Evolutionary conservation across 1,140 invertebrate genomes (phyloP).

Genomic region (Aphidius gifuensis): DNA sequence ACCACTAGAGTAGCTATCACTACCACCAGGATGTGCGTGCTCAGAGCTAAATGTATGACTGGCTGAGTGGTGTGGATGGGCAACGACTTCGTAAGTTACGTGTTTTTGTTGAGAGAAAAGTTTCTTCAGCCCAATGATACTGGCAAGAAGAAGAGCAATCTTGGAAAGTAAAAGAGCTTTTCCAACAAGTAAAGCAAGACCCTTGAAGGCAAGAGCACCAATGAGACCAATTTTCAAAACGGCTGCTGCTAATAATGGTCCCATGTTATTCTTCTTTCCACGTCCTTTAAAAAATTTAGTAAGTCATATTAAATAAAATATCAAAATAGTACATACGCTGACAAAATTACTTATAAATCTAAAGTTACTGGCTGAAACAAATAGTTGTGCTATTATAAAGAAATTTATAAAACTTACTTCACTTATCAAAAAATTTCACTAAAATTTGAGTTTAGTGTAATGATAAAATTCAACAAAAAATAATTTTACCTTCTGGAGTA

Average conservation of each 20-base stretch:
- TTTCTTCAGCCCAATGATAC: conserved; percentile 79
- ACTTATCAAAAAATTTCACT: too few relatives aligned
- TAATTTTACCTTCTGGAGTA: conserved; percentile 47
- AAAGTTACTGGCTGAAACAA: too few relatives aligned
- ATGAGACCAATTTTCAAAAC: conserved; percentile 76
- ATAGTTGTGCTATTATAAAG: not conserved
- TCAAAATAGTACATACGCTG: too few relatives aligned
- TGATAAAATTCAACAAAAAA: conserved; percentile 2
- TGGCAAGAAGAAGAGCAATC: conserved; percentile 73
- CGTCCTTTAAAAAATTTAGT: conserved; percentile 53
- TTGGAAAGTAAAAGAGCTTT: conserved; percentile 80
- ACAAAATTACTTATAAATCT: too few relatives aligned
- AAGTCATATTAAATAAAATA: not conserved
- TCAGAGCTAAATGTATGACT: conserved; percentile 50
- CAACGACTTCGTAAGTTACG: conserved; percentile 72
- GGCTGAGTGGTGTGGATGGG: conserved; percentile 62
- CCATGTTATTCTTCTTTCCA: conserved; percentile 72
- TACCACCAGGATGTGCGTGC: conserved; percentile 43
- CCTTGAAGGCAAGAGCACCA: conserved; percentile 75
- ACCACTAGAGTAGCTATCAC: conserved; percentile 59
- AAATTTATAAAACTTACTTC: not conserved
- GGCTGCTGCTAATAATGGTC: conserved; percentile 69
- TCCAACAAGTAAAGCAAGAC: conserved; percentile 74
- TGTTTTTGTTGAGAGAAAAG: conserved; percentile 72
- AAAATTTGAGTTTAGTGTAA: too few relatives aligned